Evolutionary conservation across 2,888 invertebrate genomes (phyloP), one percentile per base, ranked within the genome.

Genomic region (Globia sparganii): DNA sequence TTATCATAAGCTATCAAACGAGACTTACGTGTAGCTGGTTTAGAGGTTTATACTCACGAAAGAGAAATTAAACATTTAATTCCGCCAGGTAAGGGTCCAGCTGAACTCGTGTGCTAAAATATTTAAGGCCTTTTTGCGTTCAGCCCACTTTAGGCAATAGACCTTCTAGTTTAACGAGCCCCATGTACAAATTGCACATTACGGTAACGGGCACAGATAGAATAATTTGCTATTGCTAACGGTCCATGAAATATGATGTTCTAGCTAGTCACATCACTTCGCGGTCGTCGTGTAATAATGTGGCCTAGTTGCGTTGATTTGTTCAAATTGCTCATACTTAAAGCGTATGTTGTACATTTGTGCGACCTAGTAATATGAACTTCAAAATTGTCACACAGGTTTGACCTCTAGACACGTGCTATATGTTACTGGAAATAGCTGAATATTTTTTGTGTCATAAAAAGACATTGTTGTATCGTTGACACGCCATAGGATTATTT

Each of bases 221-320:
- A 89, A 88, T 90, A 88, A 90, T 91, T 90, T 88, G 80, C 86
- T 88, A 91, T 90, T 88, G 80, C 86, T 88, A 91, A 91, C 90
- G 88, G 91, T 88, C 86, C 79, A 83, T 89, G 87, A 88, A 87
- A 88, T 86, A 86, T 86, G 84, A 89, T 81, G 87, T 85, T 84
- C 87, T 72, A 86, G 82, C 85, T 72, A 85, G 84, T 83, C 81
- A 83, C 84, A 87, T 84, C 86, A 83, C 81, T 80, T 81, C 81
- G 78, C 81, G 84, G 86, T 81, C 85, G 84, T 77, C 83, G 71
- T 72, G 91, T 82, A 85, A 73, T 94, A 93, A 93, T 92, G 91
- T 94, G 95, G 86, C 93, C 95, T 90, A 94, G 91, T 95, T 95
- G 88, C 92, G 93, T 93, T 94, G 94, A 95, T 96, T 95, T 93